A percentile compares a stretch with the other conserved stretches of the same genome.
Conservation (phyloP, 2,888 invertebrate species). For the Metopia argyrocephala region DNA sequence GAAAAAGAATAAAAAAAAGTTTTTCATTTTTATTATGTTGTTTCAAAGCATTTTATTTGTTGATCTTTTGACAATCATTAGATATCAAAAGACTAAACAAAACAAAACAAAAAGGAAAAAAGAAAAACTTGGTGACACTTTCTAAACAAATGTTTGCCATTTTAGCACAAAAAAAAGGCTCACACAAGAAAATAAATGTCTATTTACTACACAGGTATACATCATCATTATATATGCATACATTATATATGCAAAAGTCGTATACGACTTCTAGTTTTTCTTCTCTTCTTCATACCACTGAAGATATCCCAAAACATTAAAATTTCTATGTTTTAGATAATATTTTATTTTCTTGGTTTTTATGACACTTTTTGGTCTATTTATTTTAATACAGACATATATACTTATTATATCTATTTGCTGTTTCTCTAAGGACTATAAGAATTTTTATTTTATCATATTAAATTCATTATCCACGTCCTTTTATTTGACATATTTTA, state of each 20-base stretch:
- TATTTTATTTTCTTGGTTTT: neutral
- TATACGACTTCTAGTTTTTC: neutral
- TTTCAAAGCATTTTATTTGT: conserved; percentile 17
- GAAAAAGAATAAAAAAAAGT: neutral
- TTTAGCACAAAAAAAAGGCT: conserved; percentile 19
- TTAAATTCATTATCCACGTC: conserved; percentile 27
- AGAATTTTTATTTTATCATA: conserved; percentile 23
- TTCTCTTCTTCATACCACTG: too few relatives aligned
- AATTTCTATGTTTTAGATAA: neutral
- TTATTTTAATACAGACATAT: conserved; percentile 29
- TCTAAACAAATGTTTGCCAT: conserved; percentile 49
- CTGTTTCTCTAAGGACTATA: neutral
- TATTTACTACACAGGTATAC: conserved; percentile 38
- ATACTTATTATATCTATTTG: neutral
- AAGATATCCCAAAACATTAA: neutral
- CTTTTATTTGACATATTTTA: conserved; percentile 8
- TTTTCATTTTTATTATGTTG: neutral
- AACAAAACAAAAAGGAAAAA: too few relatives aligned
- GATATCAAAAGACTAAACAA: neutral
- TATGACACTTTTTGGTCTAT: conserved; percentile 31
- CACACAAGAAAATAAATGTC: conserved; percentile 29
- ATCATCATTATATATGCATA: conserved; percentile 15
- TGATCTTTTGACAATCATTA: conserved; percentile 2
- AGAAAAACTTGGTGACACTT: too few relatives aligned
- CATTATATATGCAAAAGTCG: neutral